Evolutionary conservation across 2,797 vertebrate species (phyloP), one percentile per base, ranked within the genome.

Genomic region (Lepilemur septentrionalis): DNA sequence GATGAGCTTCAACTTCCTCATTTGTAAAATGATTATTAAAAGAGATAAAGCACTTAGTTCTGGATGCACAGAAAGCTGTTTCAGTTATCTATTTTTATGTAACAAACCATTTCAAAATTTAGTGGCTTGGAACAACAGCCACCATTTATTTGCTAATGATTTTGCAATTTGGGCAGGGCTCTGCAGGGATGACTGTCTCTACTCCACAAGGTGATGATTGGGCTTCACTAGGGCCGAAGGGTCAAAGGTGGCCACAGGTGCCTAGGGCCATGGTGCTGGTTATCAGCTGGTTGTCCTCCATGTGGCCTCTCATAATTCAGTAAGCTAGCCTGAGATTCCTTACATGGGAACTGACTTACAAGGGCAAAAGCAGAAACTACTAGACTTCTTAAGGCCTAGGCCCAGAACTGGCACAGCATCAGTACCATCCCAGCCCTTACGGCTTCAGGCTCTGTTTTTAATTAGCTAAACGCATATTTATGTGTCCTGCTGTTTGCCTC

Each of bases 21-120:
- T 92, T 85, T 91, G 20, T 89, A 91, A 94, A 90, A 91, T 59
- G 55, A 89, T 55, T 48, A 73, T 88, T 67, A 88, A 88, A 89
- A 92, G 67, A 94, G 72, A 82, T 17, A 69, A 83, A 87, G 22
- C 50, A 35, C 35, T 92, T 48, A 59, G 35, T 72, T 85, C 48
- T 57, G 48, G 57, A 55, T 23, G 65, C 65, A 43, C 43, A 83
- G 91, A 95, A 82, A 17, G 48, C 15, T 89, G 23, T 76, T 96
- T 82, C 17, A 30, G 8, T 86, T 32, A 61, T 35, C 20, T 72
- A 30, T 59, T 63, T 89, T 82, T 69, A 6, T 59, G 20, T 65
- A 82, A 87, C 13, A 76, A 70, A 81, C 43, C 43, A 81, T 41
- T 46, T 32, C 25, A 13, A 57, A 78, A 67, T 72, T 70, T 75